Base-by-base conservation (phyloP, 1,140 invertebrate genomes). In the Dolichoris vasculosae region DNA sequence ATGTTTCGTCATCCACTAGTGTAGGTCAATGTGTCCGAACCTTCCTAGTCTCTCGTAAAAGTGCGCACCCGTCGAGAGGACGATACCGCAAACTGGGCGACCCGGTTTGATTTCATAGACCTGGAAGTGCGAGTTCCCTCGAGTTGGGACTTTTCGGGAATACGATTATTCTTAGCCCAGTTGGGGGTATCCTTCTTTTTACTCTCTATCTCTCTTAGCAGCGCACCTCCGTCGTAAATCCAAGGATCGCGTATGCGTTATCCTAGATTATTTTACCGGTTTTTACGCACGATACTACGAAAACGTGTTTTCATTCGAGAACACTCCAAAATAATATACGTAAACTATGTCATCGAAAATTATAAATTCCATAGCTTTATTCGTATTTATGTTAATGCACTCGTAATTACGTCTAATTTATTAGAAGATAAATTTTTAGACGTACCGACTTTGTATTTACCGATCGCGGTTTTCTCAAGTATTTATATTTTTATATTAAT, bases 71-170 rank as follows among this genome's bases (percentile, higher is more conserved):
- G 75, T 35, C 20, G 38, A n/a, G 69, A 73, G 38, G 69, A 73
- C 26, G 46, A 20, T 15, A 20, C 51, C 48, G 13, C 15, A 20
- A 35, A 69, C 59, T 69, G 8, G 40, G 17, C 40, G 43, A 71
- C 83, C 75, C 63, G 83, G 59, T 84, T 84, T 71, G 32, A 43
- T 59, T 78, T 77, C 75, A 48, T 77, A 13, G 59, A n/a, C n/a
- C 75, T 59, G 73, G 17, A 43, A 63, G 55, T 83, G 67, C 69
- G 30, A 73, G 23, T 32, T 38, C 1, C 13, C 1, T 32, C 32
- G 71, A 55, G 26, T 51, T 17, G 9, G 69, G 43, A 76, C 55
- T 83, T 83, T 73, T 77, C n/a, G 73, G 59, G 73, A 67, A 77
- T 67, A 30, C 48, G 51, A 83, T 77, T 83, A 83, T 83, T 32